Base-by-base conservation (phyloP, 2,797 vertebrate genomes). In the Urosaurus nigricauda region DNA sequence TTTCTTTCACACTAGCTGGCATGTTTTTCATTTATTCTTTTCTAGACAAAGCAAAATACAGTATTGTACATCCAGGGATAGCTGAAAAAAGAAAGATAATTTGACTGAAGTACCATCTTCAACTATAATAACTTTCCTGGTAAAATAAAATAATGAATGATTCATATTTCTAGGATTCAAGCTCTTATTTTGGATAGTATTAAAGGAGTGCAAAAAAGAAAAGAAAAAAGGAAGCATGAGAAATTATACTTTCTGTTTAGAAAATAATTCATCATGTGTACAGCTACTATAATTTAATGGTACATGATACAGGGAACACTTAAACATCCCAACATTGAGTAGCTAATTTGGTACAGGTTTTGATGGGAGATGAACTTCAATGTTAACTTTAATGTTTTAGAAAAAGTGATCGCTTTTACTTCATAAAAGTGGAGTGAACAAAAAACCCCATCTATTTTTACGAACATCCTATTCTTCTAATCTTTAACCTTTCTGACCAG, bases 181-280 rank as follows among this genome's bases (percentile, higher is more conserved):
- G 13, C 11, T 24, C 51, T 9, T 21, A 58, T 74, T 53, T 58
- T 85, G 56, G 35, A 58, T 13, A 26, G 37, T 37, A 56, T 47
- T 43, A 17, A 68, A 77, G 24, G 26, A 74, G 3, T 74, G 14
- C 73, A 63, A 71, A 53, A 70, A 3, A 1, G 16, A 6, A n/a
- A 1, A 4, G 14, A 4, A 12, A 2, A 13, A 13, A 3, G 3
- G 8, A 24, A 68, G 2, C 2, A 13, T 32, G 29, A 12, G 17
- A 2, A 17, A 71, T 51, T 19, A 70, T 4, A 53, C 7, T 73
- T 71, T 4, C 32, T 35, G 17, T 63, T 75, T 43, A 60, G 14
- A 35, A 56, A 9, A 11, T 35, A 75, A 47, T n/a, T n/a, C n/a
- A n/a, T 5, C 2, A 26, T 47, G n/a, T 56, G 32, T 26, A 40